phyloP scores from a whole-genome alignment of 2,797 vertebrate genomes.

The Naso thynnoides region DNA sequence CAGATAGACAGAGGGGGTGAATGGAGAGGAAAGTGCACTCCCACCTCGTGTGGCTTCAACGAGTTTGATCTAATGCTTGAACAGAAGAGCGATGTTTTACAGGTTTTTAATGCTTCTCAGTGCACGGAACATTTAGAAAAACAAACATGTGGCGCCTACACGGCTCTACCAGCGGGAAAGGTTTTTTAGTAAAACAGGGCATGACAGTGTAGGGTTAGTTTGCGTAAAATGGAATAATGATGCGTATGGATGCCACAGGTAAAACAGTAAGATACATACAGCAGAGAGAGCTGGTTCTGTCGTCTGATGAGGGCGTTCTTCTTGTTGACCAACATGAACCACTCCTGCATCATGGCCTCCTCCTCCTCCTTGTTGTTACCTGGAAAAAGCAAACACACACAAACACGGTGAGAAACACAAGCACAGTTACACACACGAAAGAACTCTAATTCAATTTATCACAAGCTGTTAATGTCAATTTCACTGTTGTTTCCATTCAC shows the following conservation, averaged over 20 bases:
- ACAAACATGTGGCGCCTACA: neutral
- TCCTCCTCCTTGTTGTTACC: slow-evolving; percentile 98
- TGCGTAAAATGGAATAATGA: neutral
- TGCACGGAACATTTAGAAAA: neutral
- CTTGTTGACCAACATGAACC: slow-evolving; percentile 99
- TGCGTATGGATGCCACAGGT: too few relatives aligned
- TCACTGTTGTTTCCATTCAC: neutral
- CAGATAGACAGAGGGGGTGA: slow-evolving; percentile 56
- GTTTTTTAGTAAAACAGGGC: neutral
- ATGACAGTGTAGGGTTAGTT: neutral
- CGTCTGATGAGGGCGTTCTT: slow-evolving; percentile 98
- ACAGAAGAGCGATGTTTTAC: neutral
- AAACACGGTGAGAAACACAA: slow-evolving; percentile 7
- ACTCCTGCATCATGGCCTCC: slow-evolving; percentile 99
- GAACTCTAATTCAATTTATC: neutral
- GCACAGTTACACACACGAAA: slow-evolving; percentile 16
- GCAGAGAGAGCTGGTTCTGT: slow-evolving; percentile 98
- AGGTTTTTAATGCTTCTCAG: neutral
- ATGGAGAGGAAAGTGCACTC: slow-evolving; percentile 47
- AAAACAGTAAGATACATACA: slow-evolving; percentile 84
- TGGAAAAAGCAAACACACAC: slow-evolving; percentile 63
- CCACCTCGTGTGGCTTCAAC: slow-evolving; percentile 12
- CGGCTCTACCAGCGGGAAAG: neutral
- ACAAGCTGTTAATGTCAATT: neutral
- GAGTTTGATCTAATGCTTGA: slow-evolving; percentile 26